Evolutionary conservation across 2,888 invertebrate genomes (phyloP), one percentile per base, ranked within the genome.

Genomic region (Phania funesta): DNA sequence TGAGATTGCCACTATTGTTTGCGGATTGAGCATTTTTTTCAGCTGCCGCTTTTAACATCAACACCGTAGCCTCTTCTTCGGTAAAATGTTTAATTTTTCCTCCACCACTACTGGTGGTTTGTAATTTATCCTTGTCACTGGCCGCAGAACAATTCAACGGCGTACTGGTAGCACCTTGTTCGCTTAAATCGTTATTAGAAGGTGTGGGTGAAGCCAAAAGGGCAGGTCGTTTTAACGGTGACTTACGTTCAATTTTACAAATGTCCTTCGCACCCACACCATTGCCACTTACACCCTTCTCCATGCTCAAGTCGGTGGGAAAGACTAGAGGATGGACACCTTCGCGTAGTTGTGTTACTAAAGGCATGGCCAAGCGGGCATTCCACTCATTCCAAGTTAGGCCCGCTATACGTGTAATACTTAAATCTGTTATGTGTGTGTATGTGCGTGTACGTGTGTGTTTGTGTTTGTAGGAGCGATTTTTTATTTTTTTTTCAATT

Each of bases 301-400:
- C 91, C 85, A 88, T 85, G 22, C 90, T 90, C 41, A 91, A 86
- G 86, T 91, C 91, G 56, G 90, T 90, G 83, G 91, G 91, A 85
- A 91, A 91, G 81, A 91, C 87, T 67, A 91, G 71, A 1, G 91
- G 91, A 83, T 90, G 90, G 48, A 88, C 91, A 88, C 92, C 91
- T 87, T 93, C 93, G 56, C 93, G 92, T 89, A 93, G 91, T 85
- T 93, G 90, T 29, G 92, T 92, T 88, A 94, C 93, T 90, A 94
- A 92, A 77, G 95, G 94, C 91, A 95, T 92, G 86, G 95, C 95
- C 90, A 96, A 91, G 86, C 95, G 92, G 86, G 94, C 94, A 87
- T 95, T 95, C 94, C 94, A 95, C 91, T 94, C 93, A 87, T 94
- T 94, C 94, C 95, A 95, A 90, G 93, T 93, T 91, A 93, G 92